A percentile compares a stretch with the other conserved stretches of the same genome.
Conservation (phyloP, 2,113 vertebrate genomes). For the Hyperoodon ampullatus region DNA sequence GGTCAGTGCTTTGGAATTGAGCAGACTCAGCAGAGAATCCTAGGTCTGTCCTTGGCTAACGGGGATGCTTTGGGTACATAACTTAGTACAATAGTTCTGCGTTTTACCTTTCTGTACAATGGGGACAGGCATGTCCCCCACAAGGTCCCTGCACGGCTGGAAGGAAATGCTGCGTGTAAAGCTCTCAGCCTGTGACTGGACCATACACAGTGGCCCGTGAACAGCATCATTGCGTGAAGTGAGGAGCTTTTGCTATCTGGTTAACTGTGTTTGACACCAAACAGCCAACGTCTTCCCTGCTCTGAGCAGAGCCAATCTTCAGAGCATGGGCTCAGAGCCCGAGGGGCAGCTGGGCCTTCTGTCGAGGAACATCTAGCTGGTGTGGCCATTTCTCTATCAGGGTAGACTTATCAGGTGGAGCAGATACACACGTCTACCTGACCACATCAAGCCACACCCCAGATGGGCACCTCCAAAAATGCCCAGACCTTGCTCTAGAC, state of each 20-base stretch:
- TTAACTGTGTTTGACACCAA: too few relatives aligned
- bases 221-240: background rate
- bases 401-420: background rate
- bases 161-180: background rate
- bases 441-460: background rate
- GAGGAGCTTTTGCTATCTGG: background rate
- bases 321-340: background rate
- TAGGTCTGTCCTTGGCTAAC: background rate
- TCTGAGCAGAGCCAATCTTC: background rate
- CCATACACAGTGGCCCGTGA: background rate
- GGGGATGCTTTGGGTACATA: rapidly evolving
- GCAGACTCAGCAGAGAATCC: background rate
- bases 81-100: background rate
- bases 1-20: background rate
- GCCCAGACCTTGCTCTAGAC: background rate
- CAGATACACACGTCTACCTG: background rate
- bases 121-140: background rate
- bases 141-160: background rate
- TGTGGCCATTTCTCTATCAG: background rate
- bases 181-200: background rate
- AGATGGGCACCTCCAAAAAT: background rate
- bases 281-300: background rate
- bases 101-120: rapidly evolving
- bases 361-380: background rate
- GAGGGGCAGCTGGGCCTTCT: background rate